phyloP scores from a whole-genome alignment of 2,797 vertebrate species.

The Geotrypetes seraphini region DNA sequence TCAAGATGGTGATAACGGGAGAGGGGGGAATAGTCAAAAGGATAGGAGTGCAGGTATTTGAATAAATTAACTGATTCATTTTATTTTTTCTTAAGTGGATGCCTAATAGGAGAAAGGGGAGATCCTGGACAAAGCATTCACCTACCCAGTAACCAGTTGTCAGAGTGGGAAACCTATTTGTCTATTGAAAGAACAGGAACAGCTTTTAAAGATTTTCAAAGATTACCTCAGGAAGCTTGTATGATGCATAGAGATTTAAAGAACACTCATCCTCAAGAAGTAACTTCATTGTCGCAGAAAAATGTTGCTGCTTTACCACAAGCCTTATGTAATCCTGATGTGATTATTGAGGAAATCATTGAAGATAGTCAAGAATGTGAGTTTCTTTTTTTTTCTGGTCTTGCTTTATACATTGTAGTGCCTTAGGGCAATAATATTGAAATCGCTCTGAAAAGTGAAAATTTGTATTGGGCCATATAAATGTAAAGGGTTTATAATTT shows the following conservation, averaged over 20 bases:
- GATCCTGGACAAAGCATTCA: neutral
- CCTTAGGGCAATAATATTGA: neutral
- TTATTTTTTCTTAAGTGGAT: constrained; percentile 26
- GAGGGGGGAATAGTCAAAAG: too few relatives aligned
- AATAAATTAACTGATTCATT: too few relatives aligned
- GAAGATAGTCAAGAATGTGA: constrained; percentile 48
- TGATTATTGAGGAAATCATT: constrained; percentile 60
- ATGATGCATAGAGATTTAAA: neutral
- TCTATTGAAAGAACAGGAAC: neutral
- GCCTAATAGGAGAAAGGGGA: constrained; percentile 12
- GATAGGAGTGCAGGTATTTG: too few relatives aligned
- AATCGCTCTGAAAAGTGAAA: neutral
- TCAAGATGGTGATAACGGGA: too few relatives aligned
- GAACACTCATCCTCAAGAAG: constrained; percentile 1
- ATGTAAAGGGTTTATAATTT: too few relatives aligned
- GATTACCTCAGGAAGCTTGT: neutral
- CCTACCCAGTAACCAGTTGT: neutral
- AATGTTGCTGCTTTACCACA: constrained; percentile 10
- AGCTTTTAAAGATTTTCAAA: neutral
- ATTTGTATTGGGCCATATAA: neutral
- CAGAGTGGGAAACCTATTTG: neutral
- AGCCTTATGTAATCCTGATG: constrained; percentile 35
- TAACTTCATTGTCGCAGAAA: neutral
- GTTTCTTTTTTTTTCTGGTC: too few relatives aligned
- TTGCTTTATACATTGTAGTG: neutral